A percentile compares a stretch with the other conserved stretches of the same genome.
phyloP scores from a whole-genome alignment of 2,113 vertebrate genomes.

The Macrotus californicus region DNA sequence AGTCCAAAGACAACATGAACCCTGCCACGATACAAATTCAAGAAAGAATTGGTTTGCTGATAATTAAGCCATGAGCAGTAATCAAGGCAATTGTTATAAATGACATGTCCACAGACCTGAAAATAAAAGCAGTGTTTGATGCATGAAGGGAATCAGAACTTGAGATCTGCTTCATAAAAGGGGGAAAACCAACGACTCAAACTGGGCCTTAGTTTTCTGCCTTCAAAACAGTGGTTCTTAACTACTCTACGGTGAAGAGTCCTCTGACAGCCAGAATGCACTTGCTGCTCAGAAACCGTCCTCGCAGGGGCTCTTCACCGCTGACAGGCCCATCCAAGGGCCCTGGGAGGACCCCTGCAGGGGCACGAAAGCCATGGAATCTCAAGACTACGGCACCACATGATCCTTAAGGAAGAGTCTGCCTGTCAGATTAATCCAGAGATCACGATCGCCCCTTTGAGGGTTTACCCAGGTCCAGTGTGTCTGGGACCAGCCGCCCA shows the following conservation, averaged over 20 bases:
- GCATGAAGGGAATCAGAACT: neutral
- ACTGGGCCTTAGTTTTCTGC: neutral
- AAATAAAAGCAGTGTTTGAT: conserved; percentile 3
- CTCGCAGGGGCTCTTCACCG: too few species aligned
- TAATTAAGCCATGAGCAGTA: neutral
- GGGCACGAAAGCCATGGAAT: neutral
- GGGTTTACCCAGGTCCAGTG: neutral
- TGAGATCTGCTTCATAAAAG: neutral
- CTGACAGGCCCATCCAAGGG: neutral
- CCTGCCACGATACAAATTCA: conserved; percentile 76
- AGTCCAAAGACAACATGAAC: conserved; percentile 98
- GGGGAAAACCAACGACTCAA: neutral
- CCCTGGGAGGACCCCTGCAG: neutral
- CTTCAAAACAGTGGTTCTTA: neutral
- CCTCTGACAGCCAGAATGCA: neutral
- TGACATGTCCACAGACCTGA: neutral
- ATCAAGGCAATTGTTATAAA: neutral
- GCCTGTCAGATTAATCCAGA: neutral
- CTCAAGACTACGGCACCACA: neutral
- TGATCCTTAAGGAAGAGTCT: neutral
- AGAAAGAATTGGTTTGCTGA: neutral
- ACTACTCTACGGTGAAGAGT: neutral
- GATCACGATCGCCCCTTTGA: neutral
- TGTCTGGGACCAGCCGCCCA: neutral
- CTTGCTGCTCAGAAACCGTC: neutral